Evolutionary conservation across 2,797 vertebrate species (phyloP).

Genomic region (Pteropus rufus): DNA sequence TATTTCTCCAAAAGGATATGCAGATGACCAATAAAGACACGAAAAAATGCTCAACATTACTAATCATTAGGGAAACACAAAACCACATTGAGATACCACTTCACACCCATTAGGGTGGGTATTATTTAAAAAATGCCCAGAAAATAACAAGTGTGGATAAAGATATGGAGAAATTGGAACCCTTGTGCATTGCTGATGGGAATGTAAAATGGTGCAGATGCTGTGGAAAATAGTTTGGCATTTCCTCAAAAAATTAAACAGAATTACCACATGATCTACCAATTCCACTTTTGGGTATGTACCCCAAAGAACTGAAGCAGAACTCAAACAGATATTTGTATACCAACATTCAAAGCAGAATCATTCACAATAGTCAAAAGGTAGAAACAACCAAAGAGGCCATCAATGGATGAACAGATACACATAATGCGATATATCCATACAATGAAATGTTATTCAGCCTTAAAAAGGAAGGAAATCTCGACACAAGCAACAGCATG

Average conservation of each 20-base stretch:
- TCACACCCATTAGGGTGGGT: background rate
- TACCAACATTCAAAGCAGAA: background rate
- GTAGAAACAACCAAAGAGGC: background rate
- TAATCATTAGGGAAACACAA: background rate
- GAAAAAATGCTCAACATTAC: background rate
- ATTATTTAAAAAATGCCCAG: background rate
- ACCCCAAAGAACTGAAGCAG: background rate
- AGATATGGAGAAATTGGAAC: background rate
- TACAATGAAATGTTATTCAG: background rate
- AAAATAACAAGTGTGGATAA: background rate
- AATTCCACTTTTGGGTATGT: background rate
- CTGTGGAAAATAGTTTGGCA: background rate
- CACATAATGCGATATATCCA: background rate
- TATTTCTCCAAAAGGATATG: background rate
- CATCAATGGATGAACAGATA: background rate
- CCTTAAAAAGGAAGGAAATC: background rate
- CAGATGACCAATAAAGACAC: background rate
- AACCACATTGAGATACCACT: background rate
- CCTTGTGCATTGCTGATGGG: background rate
- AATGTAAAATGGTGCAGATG: background rate
- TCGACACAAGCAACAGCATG: background rate
- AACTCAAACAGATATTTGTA: background rate
- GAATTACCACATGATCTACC: background rate
- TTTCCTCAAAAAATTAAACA: background rate
- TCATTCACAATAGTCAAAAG: background rate